Conservation (phyloP, 2,888 invertebrate genomes). For the Ormyrus pomaceus region DNA sequence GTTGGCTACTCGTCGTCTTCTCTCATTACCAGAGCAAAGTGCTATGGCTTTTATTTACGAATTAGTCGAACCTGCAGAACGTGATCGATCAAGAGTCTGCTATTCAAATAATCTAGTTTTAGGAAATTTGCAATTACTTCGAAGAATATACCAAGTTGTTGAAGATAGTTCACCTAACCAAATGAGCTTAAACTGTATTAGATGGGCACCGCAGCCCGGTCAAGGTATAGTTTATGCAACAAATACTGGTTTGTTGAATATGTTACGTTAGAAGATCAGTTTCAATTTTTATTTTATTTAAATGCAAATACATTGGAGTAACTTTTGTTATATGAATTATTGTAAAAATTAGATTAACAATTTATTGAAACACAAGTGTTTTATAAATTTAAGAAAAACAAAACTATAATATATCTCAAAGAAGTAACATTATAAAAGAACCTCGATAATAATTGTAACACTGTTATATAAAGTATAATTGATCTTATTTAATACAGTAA, state of each 20-base stretch:
- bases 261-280: conserved; percentile 75
- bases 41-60: conserved; percentile 72
- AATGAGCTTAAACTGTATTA: conserved; percentile 88
- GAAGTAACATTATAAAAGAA: too few relatives aligned
- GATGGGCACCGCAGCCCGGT: conserved; percentile 89
- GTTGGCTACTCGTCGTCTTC: conserved; percentile 82
- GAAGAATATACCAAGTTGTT: too few relatives aligned
- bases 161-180: conserved; percentile 75
- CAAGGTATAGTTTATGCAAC: conserved; percentile 92
- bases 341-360: conserved; percentile 41
- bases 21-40: conserved; percentile 72
- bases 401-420: too few relatives aligned
- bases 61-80: conserved; percentile 61
- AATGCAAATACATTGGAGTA: conserved; percentile 2
- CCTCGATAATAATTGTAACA: too few relatives aligned
- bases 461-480: too few relatives aligned
- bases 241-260: conserved; percentile 87
- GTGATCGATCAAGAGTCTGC: too few relatives aligned
- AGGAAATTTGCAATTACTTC: too few relatives aligned
- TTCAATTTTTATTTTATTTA: conserved; percentile 10
- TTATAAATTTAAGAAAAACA: too few relatives aligned
- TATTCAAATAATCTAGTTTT: too few relatives aligned
- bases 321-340: conserved; percentile 26
- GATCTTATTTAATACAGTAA: too few relatives aligned
- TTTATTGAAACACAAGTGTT: neutral